Base-by-base conservation (phyloP, 1,140 invertebrate genomes). In the Bombus affinis region DNA sequence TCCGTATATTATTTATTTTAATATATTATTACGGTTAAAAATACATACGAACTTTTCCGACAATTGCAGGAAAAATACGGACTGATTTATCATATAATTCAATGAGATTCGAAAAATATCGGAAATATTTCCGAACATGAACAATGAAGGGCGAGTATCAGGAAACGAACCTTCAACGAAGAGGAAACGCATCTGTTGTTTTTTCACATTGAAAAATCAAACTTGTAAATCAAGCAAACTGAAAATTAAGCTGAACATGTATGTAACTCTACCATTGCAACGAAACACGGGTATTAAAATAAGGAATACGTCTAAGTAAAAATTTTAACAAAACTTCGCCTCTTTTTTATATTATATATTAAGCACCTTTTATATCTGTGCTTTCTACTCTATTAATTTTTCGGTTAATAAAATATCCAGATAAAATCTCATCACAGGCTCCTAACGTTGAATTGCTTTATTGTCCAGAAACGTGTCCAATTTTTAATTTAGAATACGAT, bases 401-500 rank as follows among this genome's bases (percentile, higher is more conserved):
- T 53, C 42, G 8, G 28, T 35, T 35, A 35, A 44, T 73, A 47
- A 18, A 73, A 32, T n/a, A 6, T n/a, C 6, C 39, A 22, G 13
- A 8, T 42, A 32, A 47, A 47, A 74, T 74, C 35, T 74, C 10
- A 74, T 44, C 59, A 59, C 12, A 35, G 25, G 25, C 10, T 12
- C 0, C 32, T 13, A 32, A 32, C 32, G 25, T 6, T 35, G 42
- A 28, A 44, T 70, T 37, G 42, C 65, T 35, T 70, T 42, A 47
- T 35, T 53, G 62, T 35, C 32, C 47, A 32, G 65, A 80, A 79
- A 80, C 65, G 32, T 28, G 53, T 68, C 25, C 32, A 47, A 66
- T 68, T 70, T 32, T 80, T 80, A 80, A 80, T 73, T 73, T 62
- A 59, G 35, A 44, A 59, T 37, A 39, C 70, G 32, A 62, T 73